Percentiles rank a stretch among this genome's conserved stretches.
Evolutionary conservation across 92 coral and sea anemone genomes (phyloP).

Genomic region (Pocillopora grandis): DNA sequence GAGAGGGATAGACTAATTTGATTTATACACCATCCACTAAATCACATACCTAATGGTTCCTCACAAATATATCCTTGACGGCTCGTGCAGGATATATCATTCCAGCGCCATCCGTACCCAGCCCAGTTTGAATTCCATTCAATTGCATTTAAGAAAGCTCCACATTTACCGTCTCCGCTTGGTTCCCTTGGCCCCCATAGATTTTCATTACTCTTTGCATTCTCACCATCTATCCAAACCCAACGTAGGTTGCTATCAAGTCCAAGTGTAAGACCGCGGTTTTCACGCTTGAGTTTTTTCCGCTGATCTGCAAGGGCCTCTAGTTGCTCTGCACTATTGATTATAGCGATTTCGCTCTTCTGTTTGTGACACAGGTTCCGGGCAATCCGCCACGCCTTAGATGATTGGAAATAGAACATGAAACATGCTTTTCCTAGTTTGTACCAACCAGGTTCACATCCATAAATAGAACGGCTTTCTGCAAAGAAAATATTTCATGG

Average conservation of each 20-base stretch:
- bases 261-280: not conserved
- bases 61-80: conserved; percentile 25
- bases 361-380: conserved; percentile 17
- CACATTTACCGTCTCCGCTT: conserved; percentile 40
- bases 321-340: not conserved
- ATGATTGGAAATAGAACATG: not conserved
- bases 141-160: conserved; percentile 15
- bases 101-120: conserved; percentile 43
- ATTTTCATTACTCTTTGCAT: not conserved
- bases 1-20: too few relatives aligned
- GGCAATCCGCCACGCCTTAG: conserved; percentile 1
- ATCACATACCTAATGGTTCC: conserved; percentile 21
- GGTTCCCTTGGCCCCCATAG: conserved; percentile 28
- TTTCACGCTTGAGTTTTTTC: not conserved
- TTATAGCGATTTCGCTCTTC: conserved; percentile 22
- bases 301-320: not conserved
- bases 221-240: conserved; percentile 14
- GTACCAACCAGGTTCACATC: conserved; percentile 33
- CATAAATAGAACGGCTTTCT: not conserved
- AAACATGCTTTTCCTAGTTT: not conserved
- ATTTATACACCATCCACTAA: not conserved
- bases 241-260: not conserved
- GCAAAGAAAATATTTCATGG: not conserved
- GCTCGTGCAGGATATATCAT: not conserved
- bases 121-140: conserved; percentile 6